Conservation (phyloP, 1,140 invertebrate species). For the Drepana arcuata region DNA sequence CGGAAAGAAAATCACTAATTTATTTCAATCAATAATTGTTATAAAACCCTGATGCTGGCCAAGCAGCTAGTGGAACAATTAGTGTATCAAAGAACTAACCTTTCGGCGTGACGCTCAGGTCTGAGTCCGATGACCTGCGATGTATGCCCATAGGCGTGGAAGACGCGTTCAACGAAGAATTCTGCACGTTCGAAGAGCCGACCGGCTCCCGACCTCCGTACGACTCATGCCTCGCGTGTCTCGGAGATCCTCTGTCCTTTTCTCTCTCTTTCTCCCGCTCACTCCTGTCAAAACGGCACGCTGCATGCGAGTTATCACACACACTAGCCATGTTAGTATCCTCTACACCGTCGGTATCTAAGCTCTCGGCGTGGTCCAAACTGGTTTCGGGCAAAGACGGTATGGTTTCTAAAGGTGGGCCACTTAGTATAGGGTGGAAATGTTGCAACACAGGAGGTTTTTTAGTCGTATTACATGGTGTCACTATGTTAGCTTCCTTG, state of each 20-base stretch:
- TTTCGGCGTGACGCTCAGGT: slow-evolving; percentile 93
- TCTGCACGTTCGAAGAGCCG: slow-evolving; percentile 5
- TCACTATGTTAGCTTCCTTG: slow-evolving; percentile 36
- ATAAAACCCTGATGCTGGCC: too few relatives aligned
- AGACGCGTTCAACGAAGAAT: slow-evolving; percentile 33
- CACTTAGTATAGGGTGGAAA: slow-evolving; percentile 52
- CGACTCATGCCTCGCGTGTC: slow-evolving; percentile 54
- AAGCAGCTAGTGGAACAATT: too few relatives aligned
- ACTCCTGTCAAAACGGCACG: slow-evolving; percentile 60
- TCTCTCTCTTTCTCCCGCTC: slow-evolving; percentile 48
- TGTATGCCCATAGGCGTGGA: slow-evolving; percentile 75
- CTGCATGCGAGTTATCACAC: slow-evolving; percentile 70
- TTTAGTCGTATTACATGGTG: slow-evolving; percentile 37
- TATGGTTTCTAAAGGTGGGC: slow-evolving; percentile 51
- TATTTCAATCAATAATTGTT: too few relatives aligned
- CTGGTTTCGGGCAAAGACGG: slow-evolving; percentile 53
- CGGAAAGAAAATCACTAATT: too few relatives aligned
- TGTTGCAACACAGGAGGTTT: slow-evolving; percentile 49
- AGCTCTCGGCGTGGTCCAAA: slow-evolving; percentile 40
- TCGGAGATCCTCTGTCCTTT: slow-evolving; percentile 53
- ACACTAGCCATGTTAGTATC: slow-evolving; percentile 60
- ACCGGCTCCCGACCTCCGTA: slow-evolving; percentile 44
- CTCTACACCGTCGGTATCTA: slow-evolving; percentile 40
- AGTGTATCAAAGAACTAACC: slow-evolving; percentile 79
- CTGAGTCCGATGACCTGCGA: slow-evolving; percentile 92